Evolutionary conservation across 2,797 vertebrate genomes (phyloP), one percentile per base, ranked within the genome.

Genomic region (Xyrichtys novacula): DNA sequence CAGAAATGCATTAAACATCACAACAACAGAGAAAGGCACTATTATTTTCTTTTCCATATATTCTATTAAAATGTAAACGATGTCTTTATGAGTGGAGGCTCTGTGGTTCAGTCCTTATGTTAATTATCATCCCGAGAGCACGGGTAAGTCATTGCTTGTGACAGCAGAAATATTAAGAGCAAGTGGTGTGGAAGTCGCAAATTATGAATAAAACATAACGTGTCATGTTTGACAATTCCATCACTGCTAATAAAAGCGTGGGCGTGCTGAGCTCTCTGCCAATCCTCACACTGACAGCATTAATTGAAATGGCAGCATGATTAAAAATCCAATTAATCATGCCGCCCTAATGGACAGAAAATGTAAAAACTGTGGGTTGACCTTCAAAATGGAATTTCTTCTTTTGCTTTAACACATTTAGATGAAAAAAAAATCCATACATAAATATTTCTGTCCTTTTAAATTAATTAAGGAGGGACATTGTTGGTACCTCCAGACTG

Each of bases 311-410:
- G 82, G 77, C 85, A 83, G 82, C 86, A 80, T 90, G 88, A 92
- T 94, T 93, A 93, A 92, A 93, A 93, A 91, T 91, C 85, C 81
- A 91, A 91, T 93, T 93, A 93, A 89, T 88, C 85, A 80, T 85
- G 74, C 78, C 84, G 74, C 76, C 72, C 53, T 89, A 91, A 89
- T 88, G 86, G 85, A 89, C 71, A 62, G 74, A 81, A 89, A 84
- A 83, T 71, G 47, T 66, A 70, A 84, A 91, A 90, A 64, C 36
- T 48, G 57, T n/a, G 19, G 25, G 20, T 80, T 91, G 90, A 92
- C 91, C 92, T 94, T 91, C 89, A 92, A 75, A 89, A 83, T 75
- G 19, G 58, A 81, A 86, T 81, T 73, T n/a, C 59, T 34, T 71
- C 71, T 76, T 71, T 39, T 63, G 59, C 56, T 54, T 58, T 40